Conservation (phyloP, 2,797 vertebrate genomes). For the Cuculus canorus region DNA sequence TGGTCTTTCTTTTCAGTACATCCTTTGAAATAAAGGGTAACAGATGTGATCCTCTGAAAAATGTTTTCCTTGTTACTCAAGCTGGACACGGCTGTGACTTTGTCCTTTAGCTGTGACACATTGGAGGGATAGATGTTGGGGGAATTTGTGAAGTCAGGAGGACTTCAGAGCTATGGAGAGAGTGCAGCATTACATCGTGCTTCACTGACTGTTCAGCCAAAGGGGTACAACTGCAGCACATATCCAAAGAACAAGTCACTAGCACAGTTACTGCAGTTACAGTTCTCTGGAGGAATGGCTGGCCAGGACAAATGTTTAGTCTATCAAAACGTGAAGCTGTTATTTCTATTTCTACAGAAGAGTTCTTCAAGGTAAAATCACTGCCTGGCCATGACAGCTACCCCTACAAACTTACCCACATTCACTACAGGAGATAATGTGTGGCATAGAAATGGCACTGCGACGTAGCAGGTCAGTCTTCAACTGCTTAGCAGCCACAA, state of each 20-base stretch:
- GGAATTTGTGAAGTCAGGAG: background rate
- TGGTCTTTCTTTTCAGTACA: background rate
- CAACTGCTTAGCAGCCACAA: background rate
- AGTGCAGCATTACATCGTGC: too few relatives aligned
- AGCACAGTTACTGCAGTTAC: background rate
- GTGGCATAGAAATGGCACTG: background rate
- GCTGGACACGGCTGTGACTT: background rate
- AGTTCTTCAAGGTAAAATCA: background rate
- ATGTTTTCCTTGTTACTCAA: background rate
- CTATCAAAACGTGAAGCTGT: background rate
- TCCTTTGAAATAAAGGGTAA: background rate
- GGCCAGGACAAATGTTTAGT: background rate
- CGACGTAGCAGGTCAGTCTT: background rate
- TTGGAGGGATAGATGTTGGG: background rate
- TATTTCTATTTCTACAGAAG: background rate
- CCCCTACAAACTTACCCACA: background rate
- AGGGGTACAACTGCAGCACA: accelerated
- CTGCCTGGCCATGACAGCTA: background rate
- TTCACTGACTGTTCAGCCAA: background rate
- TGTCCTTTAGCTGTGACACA: background rate
- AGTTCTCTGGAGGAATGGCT: background rate
- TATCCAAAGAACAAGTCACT: background rate
- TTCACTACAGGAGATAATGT: background rate
- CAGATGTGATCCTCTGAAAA: background rate
- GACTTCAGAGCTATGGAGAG: background rate